Percentiles rank a stretch among this genome's conserved stretches.
Conservation (phyloP, 23 tunicate species). For the Halocynthia aurantium region DNA sequence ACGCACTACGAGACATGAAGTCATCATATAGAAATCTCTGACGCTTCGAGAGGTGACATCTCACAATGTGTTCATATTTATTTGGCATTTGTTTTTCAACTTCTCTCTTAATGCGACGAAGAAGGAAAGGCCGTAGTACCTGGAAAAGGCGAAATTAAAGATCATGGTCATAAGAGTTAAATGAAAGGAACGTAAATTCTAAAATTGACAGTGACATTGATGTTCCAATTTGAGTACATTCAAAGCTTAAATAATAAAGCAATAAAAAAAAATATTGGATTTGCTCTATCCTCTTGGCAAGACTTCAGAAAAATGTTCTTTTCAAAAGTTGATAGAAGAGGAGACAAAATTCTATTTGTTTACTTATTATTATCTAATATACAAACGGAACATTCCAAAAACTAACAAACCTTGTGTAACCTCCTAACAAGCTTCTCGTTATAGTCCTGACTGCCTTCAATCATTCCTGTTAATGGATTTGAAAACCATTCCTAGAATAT, state of each 20-base stretch:
- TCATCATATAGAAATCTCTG: slow-evolving; percentile 90
- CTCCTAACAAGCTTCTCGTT: slow-evolving; percentile 73
- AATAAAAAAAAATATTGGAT: too few relatives aligned
- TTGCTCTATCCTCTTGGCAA: slow-evolving; percentile 16
- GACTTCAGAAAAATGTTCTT: neutral
- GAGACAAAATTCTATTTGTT: neutral
- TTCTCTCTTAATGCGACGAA: slow-evolving; percentile 85
- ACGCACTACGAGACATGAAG: slow-evolving; percentile 59
- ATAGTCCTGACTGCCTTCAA: slow-evolving; percentile 80
- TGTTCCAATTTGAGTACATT: too few relatives aligned
- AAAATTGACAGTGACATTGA: too few relatives aligned
- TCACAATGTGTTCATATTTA: slow-evolving; percentile 90
- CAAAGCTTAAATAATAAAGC: too few relatives aligned
- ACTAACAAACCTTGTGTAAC: slow-evolving; percentile 69
- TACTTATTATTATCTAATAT: neutral
- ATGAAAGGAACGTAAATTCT: too few relatives aligned
- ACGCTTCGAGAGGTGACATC: slow-evolving; percentile 89
- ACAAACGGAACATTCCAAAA: neutral
- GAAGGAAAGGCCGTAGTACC: slow-evolving; percentile 90
- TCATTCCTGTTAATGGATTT: slow-evolving; percentile 92
- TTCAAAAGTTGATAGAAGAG: neutral
- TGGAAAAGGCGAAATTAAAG: neutral
- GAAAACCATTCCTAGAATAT: slow-evolving; percentile 90
- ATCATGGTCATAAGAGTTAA: neutral
- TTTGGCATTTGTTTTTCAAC: slow-evolving; percentile 99